Percentiles rank a stretch among this genome's conserved stretches.
Conservation (phyloP, 2,888 invertebrate genomes). For the Ametastegia equiseti region DNA sequence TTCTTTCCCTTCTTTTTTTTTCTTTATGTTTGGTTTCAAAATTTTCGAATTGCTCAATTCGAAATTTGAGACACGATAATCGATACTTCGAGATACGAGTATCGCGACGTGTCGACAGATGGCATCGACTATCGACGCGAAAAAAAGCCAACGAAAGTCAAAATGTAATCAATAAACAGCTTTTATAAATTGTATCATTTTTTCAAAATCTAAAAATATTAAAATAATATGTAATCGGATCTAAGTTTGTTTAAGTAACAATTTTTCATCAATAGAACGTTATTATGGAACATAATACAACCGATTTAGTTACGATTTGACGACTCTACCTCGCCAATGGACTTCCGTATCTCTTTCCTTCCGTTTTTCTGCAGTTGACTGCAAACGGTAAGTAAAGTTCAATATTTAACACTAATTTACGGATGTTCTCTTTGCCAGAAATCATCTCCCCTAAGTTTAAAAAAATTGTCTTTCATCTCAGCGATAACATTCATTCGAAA, state of each 20-base stretch:
- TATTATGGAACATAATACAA: background rate
- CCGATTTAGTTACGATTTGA: constrained; percentile 17
- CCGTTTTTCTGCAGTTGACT: constrained; percentile 43
- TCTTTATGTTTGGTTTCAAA: background rate
- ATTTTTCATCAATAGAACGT: background rate
- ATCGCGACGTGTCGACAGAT: background rate
- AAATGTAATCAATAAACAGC: background rate
- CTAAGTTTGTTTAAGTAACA: background rate
- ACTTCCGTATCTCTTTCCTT: constrained; percentile 39
- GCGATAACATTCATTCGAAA: background rate
- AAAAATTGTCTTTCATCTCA: background rate
- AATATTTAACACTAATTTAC: background rate
- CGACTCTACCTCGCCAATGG: background rate
- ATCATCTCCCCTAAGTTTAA: background rate
- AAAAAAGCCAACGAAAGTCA: background rate
- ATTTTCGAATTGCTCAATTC: background rate
- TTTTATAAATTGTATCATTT: background rate
- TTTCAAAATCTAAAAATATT: background rate
- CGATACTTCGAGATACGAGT: background rate
- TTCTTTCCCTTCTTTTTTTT: background rate
- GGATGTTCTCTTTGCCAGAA: background rate
- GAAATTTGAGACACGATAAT: background rate
- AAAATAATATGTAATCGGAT: background rate
- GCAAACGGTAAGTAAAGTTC: constrained; percentile 33
- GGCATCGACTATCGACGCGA: background rate